Evolutionary conservation across 2,888 invertebrate species (phyloP).

Genomic region (Unio pictorum): DNA sequence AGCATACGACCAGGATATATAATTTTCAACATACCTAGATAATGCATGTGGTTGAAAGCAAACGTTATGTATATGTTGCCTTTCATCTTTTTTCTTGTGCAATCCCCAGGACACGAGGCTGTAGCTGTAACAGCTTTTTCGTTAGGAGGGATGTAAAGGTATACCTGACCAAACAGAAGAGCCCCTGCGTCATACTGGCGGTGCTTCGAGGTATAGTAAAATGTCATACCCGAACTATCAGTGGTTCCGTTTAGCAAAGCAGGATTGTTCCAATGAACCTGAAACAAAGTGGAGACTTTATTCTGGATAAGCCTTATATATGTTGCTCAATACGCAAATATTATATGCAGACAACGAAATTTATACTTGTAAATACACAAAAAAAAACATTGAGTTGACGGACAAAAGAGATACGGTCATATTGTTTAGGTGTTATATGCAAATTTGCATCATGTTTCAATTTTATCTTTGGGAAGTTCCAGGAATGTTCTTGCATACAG

Average conservation of each 20-base stretch:
- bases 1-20: neutral
- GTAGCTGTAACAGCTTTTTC: conserved; percentile 9
- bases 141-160: conserved; percentile 34
- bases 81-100: conserved; percentile 6
- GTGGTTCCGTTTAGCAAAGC: conserved; percentile 16
- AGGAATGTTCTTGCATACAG: too few relatives aligned
- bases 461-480: too few relatives aligned
- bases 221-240: conserved; percentile 37
- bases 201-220: conserved; percentile 29
- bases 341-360: too few relatives aligned
- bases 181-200: conserved; percentile 26
- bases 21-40: too few relatives aligned
- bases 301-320: neutral
- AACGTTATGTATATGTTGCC: too few relatives aligned
- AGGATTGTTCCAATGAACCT: conserved; percentile 47
- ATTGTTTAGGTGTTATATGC: too few relatives aligned
- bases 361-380: too few relatives aligned
- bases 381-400: too few relatives aligned
- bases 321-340: too few relatives aligned
- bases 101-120: conserved; percentile 15
- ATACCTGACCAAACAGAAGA: conserved; percentile 22
- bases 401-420: too few relatives aligned
- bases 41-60: too few relatives aligned
- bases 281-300: neutral
- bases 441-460: too few relatives aligned